Base-by-base conservation (phyloP, 1,140 invertebrate species). In the Camponotus floridanus region DNA sequence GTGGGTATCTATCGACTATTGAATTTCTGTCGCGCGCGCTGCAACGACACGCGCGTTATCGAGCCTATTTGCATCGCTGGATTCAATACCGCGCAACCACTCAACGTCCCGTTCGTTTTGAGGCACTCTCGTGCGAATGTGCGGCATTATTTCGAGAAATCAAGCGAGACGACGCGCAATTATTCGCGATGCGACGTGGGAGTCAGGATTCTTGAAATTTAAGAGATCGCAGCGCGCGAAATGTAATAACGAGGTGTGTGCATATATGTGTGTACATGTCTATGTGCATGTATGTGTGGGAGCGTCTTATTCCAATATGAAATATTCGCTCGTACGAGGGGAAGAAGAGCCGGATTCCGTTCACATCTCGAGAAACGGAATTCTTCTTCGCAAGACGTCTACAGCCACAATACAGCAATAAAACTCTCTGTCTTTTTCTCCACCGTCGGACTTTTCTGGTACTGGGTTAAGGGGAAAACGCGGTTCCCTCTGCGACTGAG, bases 1-100 rank as follows among this genome's bases (percentile, higher is more conserved):
- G 76, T 80, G 91, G 89, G 91, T 90, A 81, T 91, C 91, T 90
- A 93, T 93, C 90, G 90, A 90, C 89, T 94, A 93, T 94, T 93
- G 93, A 93, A 93, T 93, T 93, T 92, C 92, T 93, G 93, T 92
- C 92, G 79, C 79, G 79, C 74, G 86, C 79, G 70, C 55, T 59
- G 87, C 80, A 87, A 91, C 81, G 61, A 76, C 76, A 45, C 57
- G 42, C 59, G 61, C 76, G 81, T 87, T 87, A 90, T 87, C 86
- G 86, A 86, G 80, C 76, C 83, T 85, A 90, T 90, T 90, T 90
- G 80, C 71, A 81, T 87, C 65, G 45, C 11, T 42, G 61, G 55
- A 86, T 67, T 76, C 81, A n/a, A 76, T 76, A 70, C n/a, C 36
- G 73, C 45, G 39, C 78, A 62, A 65, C 45, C 51, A 33, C 31